Conservation (phyloP, 2,113 vertebrate species). For the Seriola rivoliana region DNA sequence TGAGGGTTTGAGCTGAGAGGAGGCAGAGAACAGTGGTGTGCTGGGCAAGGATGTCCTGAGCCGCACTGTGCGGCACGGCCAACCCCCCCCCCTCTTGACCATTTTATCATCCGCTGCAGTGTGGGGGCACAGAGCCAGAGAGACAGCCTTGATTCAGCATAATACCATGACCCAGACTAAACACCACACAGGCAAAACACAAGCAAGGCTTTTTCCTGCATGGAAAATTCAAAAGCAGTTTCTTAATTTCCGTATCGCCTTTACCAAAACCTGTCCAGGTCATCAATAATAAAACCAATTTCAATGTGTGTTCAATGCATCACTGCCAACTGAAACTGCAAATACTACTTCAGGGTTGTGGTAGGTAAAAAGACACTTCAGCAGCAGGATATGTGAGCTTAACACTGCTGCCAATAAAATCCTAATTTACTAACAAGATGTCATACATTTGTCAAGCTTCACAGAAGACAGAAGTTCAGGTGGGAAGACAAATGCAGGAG, state of each 20-base stretch:
- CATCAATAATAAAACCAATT: slow-evolving; percentile 11
- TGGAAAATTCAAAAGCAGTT: not conserved
- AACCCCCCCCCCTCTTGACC: not conserved
- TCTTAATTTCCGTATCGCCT: not conserved
- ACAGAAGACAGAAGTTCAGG: not conserved
- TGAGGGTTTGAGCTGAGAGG: not conserved
- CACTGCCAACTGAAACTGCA: not conserved
- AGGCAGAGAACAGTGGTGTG: slow-evolving; percentile 14
- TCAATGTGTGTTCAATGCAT: not conserved
- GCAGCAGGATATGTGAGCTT: not conserved
- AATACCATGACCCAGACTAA: slow-evolving; percentile 52
- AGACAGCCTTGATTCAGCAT: slow-evolving; percentile 54
- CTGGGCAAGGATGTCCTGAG: slow-evolving; percentile 37
- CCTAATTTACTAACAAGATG: not conserved
- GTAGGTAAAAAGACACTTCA: not conserved
- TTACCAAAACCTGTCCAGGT: not conserved
- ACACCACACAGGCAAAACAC: slow-evolving; percentile 33
- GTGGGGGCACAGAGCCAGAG: slow-evolving; percentile 57
- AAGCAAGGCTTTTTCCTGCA: slow-evolving; percentile 11
- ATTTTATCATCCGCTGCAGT: slow-evolving; percentile 64
- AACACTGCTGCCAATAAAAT: not conserved
- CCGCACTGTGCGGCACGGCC: slow-evolving; percentile 29
- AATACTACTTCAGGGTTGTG: not conserved
- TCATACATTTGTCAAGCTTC: not conserved
- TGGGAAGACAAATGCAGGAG: not conserved